phyloP scores from a whole-genome alignment of 2,113 vertebrate species.

The Aleadryas rufinucha region DNA sequence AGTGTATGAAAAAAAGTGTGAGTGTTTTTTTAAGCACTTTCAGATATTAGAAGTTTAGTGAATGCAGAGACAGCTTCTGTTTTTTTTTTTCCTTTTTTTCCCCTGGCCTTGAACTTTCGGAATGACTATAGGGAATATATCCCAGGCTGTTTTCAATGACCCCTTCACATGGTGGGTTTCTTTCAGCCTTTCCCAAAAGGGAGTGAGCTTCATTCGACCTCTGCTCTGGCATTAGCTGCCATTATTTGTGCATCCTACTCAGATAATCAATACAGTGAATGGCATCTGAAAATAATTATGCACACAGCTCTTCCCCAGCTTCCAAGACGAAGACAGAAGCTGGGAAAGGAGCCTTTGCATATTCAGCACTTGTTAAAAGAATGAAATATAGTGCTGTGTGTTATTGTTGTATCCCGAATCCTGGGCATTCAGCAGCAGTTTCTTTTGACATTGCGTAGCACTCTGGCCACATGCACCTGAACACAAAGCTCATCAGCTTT shows the following conservation, averaged over 20 bases:
- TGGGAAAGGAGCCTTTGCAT: conserved; percentile 47
- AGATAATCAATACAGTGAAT: conserved; percentile 23
- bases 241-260: background rate
- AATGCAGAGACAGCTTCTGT: background rate
- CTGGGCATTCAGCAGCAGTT: background rate
- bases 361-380: conserved; percentile 55
- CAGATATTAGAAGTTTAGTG: background rate
- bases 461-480: background rate
- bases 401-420: background rate
- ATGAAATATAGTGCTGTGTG: background rate
- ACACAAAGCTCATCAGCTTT: background rate
- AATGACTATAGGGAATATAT: conserved; percentile 21
- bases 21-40: background rate
- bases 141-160: conserved; percentile 21
- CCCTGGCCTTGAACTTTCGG: conserved; percentile 28
- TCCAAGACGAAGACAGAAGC: conserved; percentile 31
- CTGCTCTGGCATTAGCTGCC: background rate
- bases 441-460: background rate
- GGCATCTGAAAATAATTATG: conserved; percentile 28
- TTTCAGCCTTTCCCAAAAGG: conserved; percentile 6
- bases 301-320: background rate
- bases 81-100: background rate
- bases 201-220: background rate
- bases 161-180: background rate
- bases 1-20: background rate